A percentile compares a stretch with the other conserved stretches of the same genome.
Conservation (phyloP, 2,888 invertebrate genomes). For the Folsomia candida region DNA sequence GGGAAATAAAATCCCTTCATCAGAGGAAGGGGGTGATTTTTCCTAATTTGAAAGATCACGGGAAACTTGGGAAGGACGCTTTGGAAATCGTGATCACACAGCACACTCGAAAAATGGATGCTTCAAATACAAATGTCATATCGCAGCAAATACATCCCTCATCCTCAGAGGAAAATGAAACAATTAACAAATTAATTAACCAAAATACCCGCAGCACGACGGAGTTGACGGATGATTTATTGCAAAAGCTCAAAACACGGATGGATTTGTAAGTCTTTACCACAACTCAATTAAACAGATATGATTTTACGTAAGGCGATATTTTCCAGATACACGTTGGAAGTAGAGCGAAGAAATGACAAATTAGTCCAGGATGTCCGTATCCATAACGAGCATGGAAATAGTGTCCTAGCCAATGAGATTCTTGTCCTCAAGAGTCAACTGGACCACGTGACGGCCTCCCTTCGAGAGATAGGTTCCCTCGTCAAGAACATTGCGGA, state of each 20-base stretch:
- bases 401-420: conserved; percentile 40
- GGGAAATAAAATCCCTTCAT: conserved; percentile 46
- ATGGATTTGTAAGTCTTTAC: conserved; percentile 45
- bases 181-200: conserved; percentile 11
- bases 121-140: conserved; percentile 39
- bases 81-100: conserved; percentile 50
- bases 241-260: conserved; percentile 46
- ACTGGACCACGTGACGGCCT: conserved; percentile 47
- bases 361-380: conserved; percentile 45
- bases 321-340: conserved; percentile 36
- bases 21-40: conserved; percentile 51
- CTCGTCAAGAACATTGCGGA: conserved; percentile 45
- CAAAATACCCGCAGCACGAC: conserved; percentile 21
- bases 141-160: conserved; percentile 37
- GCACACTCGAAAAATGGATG: conserved; percentile 44
- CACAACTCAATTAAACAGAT: not conserved
- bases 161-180: conserved; percentile 17
- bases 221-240: conserved; percentile 48
- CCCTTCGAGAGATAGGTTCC: conserved; percentile 40
- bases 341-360: conserved; percentile 43
- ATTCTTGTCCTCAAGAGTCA: conserved; percentile 44
- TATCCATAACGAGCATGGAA: conserved; percentile 40
- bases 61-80: conserved; percentile 50
- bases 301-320: not conserved
- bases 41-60: conserved; percentile 51